Evolutionary conservation across 2,797 vertebrate genomes (phyloP).

Genomic region (Sebastes hubbsi): DNA sequence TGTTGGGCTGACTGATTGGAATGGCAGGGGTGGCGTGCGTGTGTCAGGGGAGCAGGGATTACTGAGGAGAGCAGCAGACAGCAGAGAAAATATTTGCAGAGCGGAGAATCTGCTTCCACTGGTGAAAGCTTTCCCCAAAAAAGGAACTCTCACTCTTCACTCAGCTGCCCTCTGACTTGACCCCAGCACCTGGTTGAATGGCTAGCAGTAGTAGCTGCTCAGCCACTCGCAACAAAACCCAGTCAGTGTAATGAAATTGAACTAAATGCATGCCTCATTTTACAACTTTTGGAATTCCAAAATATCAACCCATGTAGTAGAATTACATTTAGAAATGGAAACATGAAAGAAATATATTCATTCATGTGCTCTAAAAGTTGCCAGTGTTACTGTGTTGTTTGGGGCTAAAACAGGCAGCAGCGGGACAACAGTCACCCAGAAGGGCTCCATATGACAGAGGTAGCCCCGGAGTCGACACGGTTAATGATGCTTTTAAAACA

Average conservation of each 20-base stretch:
- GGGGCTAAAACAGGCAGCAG: neutral
- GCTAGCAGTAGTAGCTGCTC: neutral
- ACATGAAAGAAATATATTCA: neutral
- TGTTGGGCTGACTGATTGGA: constrained; percentile 71
- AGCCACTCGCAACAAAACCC: constrained; percentile 3
- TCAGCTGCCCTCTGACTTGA: constrained; percentile 52
- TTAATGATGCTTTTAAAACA: constrained; percentile 72
- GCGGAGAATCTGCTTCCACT: constrained; percentile 48
- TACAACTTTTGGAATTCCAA: neutral
- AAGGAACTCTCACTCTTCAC: constrained; percentile 64
- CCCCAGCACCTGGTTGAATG: constrained; percentile 58
- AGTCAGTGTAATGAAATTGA: neutral
- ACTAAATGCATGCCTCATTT: neutral
- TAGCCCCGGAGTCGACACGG: constrained; percentile 54
- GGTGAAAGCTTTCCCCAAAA: constrained; percentile 66
- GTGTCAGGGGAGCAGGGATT: constrained; percentile 48
- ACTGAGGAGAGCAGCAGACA: constrained; percentile 46
- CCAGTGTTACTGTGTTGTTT: neutral
- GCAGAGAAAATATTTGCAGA: constrained; percentile 65
- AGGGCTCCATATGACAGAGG: constrained; percentile 44
- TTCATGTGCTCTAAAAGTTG: neutral
- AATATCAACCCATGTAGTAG: neutral
- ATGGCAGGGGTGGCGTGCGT: constrained; percentile 58
- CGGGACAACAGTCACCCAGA: constrained; percentile 33
- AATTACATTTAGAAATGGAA: constrained; percentile 18